Evolutionary conservation across 2,888 invertebrate genomes (phyloP).

Genomic region (Podabrus alpinus): DNA sequence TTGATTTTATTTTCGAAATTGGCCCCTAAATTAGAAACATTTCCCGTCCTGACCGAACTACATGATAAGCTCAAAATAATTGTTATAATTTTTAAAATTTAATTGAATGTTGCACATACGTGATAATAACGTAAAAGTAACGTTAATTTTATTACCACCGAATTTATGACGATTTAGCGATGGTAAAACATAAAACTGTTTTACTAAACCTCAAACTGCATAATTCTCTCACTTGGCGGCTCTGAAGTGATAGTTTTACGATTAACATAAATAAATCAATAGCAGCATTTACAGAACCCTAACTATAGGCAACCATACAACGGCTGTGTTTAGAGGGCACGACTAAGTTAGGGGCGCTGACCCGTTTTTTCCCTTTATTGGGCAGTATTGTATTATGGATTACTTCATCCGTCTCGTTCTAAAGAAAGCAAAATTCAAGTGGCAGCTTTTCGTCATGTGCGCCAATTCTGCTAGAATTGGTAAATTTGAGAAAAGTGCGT

Average conservation of each 20-base stretch:
- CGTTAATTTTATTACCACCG: background rate
- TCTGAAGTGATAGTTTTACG: background rate
- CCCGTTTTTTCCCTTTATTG: conserved; percentile 6
- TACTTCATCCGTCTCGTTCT: background rate
- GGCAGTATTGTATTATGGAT: conserved; percentile 6
- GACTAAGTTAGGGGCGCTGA: conserved; percentile 20
- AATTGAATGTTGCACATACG: background rate
- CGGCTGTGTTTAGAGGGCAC: conserved; percentile 9
- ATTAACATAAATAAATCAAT: background rate
- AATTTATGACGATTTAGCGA: background rate
- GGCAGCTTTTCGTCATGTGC: conserved; percentile 6
- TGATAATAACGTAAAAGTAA: background rate
- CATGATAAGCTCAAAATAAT: background rate
- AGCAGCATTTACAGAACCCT: conserved; percentile 7
- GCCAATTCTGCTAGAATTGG: conserved; percentile 10
- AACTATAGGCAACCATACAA: conserved; percentile 14
- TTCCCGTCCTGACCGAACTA: background rate
- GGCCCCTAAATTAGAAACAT: background rate
- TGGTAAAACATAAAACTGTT: background rate
- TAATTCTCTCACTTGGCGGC: background rate
- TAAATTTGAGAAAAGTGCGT: conserved; percentile 17
- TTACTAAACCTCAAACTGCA: background rate
- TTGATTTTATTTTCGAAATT: background rate
- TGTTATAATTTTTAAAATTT: background rate
- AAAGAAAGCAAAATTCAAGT: conserved; percentile 2